Evolutionary conservation across 1,140 invertebrate genomes (phyloP), one percentile per base, ranked within the genome.

Genomic region (Dufourea novaeangliae): DNA sequence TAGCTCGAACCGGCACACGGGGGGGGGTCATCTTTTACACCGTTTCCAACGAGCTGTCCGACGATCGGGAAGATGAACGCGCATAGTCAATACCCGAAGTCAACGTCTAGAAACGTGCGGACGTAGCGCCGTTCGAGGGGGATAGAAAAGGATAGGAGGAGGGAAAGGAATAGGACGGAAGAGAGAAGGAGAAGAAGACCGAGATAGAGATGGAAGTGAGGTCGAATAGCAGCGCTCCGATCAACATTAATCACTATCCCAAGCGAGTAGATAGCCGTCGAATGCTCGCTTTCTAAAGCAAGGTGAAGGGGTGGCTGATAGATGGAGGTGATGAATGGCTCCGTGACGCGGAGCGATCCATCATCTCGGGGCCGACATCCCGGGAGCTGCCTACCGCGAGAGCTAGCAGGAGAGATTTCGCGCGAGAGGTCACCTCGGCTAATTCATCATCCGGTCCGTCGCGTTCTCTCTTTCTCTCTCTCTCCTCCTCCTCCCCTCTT

Each of bases 161-260:
- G 52, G 0, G 39, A 34, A 61, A 37, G 64, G 17, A 32, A 68
- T 25, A 46, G 54, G 41, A 20, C 54, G 57, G n/a, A 61, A 37
- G 39, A 12, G 46, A 29, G 27, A 39, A 29, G 27, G 67, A 66
- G 57, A 37, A n/a, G n/a, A 63, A 54, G 56, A 56, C 39, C 64
- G 73, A 46, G 59, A 29, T 78, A 85, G 86, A 85, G 88, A 88
- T 88, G 86, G 83, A 80, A 81, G 78, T 86, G 88, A 92, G 91
- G 91, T 91, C 92, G 89, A 91, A 92, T 92, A 91, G 87, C 87
- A 91, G 89, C 82, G 84, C 87, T 89, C 86, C 87, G 88, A 91
- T 92, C 90, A 90, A 92, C 92, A 92, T 92, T 92, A 92, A 92
- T 92, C 92, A 92, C 91, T 87, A 88, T 91, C 84, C 87, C 88